Evolutionary conservation across 1,140 invertebrate species (phyloP).

Genomic region (Bombus superbus): DNA sequence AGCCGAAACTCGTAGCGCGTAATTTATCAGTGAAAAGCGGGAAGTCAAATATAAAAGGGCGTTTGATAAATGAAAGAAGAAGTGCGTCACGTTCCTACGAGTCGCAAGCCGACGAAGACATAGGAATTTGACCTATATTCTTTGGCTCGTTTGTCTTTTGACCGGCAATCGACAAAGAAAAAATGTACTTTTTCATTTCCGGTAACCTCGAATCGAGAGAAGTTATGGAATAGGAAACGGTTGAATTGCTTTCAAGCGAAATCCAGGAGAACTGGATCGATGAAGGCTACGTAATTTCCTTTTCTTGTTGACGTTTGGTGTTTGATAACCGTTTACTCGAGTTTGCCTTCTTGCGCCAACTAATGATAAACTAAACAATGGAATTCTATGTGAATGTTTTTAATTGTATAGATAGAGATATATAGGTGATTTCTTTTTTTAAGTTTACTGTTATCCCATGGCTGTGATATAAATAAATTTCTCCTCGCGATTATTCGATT

Average conservation of each 20-base stretch:
- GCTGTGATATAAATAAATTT: background rate
- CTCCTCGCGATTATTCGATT: background rate
- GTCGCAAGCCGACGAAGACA: background rate
- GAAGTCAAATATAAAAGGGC: background rate
- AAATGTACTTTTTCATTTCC: background rate
- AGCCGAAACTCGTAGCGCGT: too few species aligned
- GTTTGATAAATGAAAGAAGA: background rate
- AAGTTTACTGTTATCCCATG: too few species aligned
- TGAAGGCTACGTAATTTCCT: background rate
- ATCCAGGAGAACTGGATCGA: background rate
- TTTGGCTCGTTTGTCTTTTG: background rate
- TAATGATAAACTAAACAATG: background rate
- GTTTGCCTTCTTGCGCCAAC: background rate
- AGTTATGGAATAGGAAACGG: background rate
- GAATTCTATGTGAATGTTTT: background rate
- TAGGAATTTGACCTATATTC: constrained; percentile 17
- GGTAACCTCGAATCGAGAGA: background rate
- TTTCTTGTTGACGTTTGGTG: background rate
- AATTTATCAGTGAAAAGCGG: background rate
- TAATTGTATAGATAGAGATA: too few species aligned
- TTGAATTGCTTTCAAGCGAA: background rate
- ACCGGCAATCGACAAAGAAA: background rate
- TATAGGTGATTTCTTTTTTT: too few species aligned
- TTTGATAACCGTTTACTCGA: background rate
- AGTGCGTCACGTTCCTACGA: background rate